Evolutionary conservation across 2,797 vertebrate species (phyloP).

Genomic region (Gephyroberyx darwinii): DNA sequence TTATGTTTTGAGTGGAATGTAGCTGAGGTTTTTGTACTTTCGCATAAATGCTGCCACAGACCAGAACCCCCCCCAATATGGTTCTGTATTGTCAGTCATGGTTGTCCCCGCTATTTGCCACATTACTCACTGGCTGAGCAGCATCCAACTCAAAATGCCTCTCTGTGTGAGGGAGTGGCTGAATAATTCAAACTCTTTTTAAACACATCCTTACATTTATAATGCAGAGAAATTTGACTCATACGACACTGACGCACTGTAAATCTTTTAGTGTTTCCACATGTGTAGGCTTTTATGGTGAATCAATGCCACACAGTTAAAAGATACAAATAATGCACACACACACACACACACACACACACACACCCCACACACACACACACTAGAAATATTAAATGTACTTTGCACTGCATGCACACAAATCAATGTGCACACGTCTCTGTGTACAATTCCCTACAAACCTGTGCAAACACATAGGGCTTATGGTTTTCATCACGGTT

Average conservation of each 20-base stretch:
- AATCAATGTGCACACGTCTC: background rate
- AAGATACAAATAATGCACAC: slow-evolving; percentile 46
- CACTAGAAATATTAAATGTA: background rate
- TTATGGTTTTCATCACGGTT: slow-evolving; percentile 45
- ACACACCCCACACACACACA: slow-evolving; percentile 28
- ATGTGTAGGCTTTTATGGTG: slow-evolving; percentile 54
- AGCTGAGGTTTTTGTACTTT: slow-evolving; percentile 4
- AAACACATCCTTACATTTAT: slow-evolving; percentile 80
- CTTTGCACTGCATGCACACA: no score
- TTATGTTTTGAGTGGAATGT: slow-evolving; percentile 16
- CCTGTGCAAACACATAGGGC: slow-evolving; percentile 52
- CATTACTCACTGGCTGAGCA: slow-evolving; percentile 34
- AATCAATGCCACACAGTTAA: slow-evolving; percentile 56
- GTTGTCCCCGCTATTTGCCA: slow-evolving; percentile 31
- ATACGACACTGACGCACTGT: slow-evolving; percentile 73
- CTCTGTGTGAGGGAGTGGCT: slow-evolving; percentile 56
- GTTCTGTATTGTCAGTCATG: slow-evolving; percentile 15
- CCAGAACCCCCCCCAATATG: slow-evolving; percentile 20
- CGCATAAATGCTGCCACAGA: slow-evolving; percentile 21
- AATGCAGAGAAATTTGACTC: slow-evolving; percentile 78
- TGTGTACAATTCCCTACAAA: slow-evolving; percentile 45
- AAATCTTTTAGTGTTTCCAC: slow-evolving; percentile 74
- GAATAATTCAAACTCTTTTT: slow-evolving; percentile 81
- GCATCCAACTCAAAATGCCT: slow-evolving; percentile 53
- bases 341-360: slow-evolving; percentile 9